These are phyloP conservation scores for Pardosa pseudoannulata DNA, from an alignment of 2,888 invertebrate genomes.

Conservation along the genomic window DNA sequence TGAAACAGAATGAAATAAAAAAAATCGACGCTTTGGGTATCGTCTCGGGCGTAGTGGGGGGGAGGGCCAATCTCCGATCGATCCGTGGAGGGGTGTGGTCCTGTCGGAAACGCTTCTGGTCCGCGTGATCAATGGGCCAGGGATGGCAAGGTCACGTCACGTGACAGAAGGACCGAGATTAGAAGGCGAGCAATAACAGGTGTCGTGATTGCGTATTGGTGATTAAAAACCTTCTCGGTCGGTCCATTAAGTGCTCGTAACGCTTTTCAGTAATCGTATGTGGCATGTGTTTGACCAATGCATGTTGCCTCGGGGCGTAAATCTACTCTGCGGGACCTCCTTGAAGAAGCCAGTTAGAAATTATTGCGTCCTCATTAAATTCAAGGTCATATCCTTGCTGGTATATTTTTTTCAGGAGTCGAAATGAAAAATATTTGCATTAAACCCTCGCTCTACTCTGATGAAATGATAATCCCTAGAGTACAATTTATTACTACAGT, in stretches of 20 bases:
- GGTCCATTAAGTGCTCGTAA: background rate
- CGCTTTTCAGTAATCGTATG: background rate
- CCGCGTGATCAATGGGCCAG: background rate
- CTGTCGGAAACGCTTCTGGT: background rate
- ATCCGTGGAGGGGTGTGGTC: background rate
- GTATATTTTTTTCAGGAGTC: too few species aligned
- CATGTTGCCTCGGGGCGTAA: too few species aligned
- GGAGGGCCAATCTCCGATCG: background rate
- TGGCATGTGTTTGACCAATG: too few species aligned
- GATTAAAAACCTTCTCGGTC: background rate
- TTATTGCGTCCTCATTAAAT: background rate
- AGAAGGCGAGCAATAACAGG: background rate
- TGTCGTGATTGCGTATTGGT: background rate
- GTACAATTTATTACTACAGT: too few species aligned
- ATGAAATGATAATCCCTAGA: too few species aligned
- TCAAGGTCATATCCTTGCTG: slow-evolving; percentile 1
- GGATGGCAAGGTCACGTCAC: slow-evolving; percentile 1
- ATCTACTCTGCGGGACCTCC: too few species aligned
- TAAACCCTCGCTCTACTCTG: too few species aligned
- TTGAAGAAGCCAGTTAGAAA: too few species aligned
- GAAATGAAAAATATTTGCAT: too few species aligned
- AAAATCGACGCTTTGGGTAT: too few species aligned
- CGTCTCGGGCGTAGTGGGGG: background rate
- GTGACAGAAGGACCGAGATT: slow-evolving; percentile 9
- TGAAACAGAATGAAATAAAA: too few species aligned